Conservation (phyloP, 2,113 vertebrate species). For the Lipophrys pholis region DNA sequence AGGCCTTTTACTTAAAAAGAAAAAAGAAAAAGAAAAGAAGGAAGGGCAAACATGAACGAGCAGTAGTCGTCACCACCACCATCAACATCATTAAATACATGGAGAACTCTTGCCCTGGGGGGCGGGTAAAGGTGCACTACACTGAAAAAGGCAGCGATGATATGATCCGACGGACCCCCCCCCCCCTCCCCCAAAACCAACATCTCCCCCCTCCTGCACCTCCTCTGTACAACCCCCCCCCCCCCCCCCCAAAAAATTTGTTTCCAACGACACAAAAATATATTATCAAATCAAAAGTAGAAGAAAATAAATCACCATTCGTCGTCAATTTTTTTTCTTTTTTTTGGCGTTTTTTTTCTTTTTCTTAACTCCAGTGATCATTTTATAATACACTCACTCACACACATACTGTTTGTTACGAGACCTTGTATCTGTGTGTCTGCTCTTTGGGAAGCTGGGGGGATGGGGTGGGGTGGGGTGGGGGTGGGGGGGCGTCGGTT, state of each 20-base stretch:
- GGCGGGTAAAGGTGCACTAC: conserved; percentile 61
- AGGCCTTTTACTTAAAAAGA: conserved; percentile 19
- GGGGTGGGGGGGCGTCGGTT: conserved; percentile 13
- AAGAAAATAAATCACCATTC: conserved; percentile 70
- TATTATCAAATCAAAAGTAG: conserved; percentile 72
- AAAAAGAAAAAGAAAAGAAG: background rate
- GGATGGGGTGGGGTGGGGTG: conserved; percentile 1
- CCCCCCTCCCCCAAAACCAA: too few species aligned
- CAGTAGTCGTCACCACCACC: conserved; percentile 55
- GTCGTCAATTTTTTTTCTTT: conserved; percentile 20
- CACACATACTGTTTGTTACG: conserved; percentile 35
- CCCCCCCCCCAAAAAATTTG: background rate
- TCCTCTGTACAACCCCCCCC: conserved; percentile 62
- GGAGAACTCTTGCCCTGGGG: conserved; percentile 7
- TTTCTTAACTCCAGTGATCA: conserved; percentile 65
- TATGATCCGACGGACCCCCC: conserved; percentile 38
- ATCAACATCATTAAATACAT: conserved; percentile 45
- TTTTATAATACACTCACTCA: conserved; percentile 46
- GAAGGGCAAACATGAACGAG: conserved; percentile 34
- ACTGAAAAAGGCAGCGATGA: conserved; percentile 75
- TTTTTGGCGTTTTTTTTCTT: background rate
- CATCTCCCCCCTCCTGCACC: background rate
- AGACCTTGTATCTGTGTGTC: conserved; percentile 33
- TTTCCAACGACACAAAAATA: conserved; percentile 68
- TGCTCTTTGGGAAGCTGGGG: conserved; percentile 55